These are phyloP conservation scores for Eremophila alpestris DNA, from an alignment of 2,797 vertebrate species.

Conservation along the genomic window DNA sequence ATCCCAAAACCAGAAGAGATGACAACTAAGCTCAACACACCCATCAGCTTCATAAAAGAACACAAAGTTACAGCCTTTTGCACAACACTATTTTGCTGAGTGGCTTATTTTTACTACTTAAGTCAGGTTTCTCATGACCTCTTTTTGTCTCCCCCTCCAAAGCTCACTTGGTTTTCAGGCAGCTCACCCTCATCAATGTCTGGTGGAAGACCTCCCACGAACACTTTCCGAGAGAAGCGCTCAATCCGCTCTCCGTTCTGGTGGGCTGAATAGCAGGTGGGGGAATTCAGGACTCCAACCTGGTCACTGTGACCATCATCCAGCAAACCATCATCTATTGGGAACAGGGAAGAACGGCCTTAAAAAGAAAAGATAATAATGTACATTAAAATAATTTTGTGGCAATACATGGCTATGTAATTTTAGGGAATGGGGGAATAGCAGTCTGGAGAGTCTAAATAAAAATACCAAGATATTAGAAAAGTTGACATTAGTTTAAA, in stretches of 20 bases:
- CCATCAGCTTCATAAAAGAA: background rate
- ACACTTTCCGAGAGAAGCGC: conserved; percentile 97
- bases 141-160: background rate
- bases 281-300: conserved; percentile 89
- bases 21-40: background rate
- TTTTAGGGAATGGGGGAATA: background rate
- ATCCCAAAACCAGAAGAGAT: background rate
- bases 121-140: background rate
- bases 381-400: background rate
- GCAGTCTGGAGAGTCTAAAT: background rate
- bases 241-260: conserved; percentile 96
- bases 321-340: conserved; percentile 94
- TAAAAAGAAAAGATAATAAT: conserved; percentile 57
- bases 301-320: conserved; percentile 94
- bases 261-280: conserved; percentile 89
- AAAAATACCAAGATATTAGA: background rate
- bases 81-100: background rate
- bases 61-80: background rate
- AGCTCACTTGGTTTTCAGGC: background rate
- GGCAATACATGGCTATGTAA: background rate
- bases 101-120: background rate
- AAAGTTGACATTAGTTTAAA: background rate
- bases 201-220: conserved; percentile 95
- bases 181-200: conserved; percentile 96
- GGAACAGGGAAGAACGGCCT: conserved; percentile 97